Evolutionary conservation across 2,888 invertebrate genomes (phyloP), one percentile per base, ranked within the genome.

Genomic region (Lydus trimaculatus): DNA sequence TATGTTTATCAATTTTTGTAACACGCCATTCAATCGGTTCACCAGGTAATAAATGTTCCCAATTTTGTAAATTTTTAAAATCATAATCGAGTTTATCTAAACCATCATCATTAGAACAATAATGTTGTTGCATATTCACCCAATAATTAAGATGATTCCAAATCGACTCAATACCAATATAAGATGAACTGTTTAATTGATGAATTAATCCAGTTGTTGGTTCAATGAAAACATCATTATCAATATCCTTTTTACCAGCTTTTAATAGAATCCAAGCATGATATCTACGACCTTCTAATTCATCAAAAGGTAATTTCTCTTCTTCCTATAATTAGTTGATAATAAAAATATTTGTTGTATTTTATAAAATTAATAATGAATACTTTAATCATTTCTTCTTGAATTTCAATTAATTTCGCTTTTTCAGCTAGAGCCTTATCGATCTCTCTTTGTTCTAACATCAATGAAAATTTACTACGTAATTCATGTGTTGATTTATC

Each of bases 91-190:
- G 79, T 0, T 86, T 81, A 8, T 83, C 83, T 1, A 91, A 86
- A 11, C 87, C 87, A 3, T 84, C 80, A n/a, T n/a, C n/a, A n/a
- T n/a, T n/a, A n/a, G n/a, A n/a, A n/a, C n/a, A n/a, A n/a, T n/a
- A n/a, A n/a, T n/a, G n/a, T n/a, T 0, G 83, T 79, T 93, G 93
- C 77, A 91, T 84, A 78, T 92, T 92, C 0, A 91, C 91, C 87
- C 94, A 95, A 83, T 94, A 97, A 85, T 98, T 97, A 63, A 88
- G 86, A 79, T 96, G 86, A 79, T 96, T 96, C 91, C 97, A 98
- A 63, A 97, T 85, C 74, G 92, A 92, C 80, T 97, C 96, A 5
- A 97, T 87, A 0, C 92, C 90, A 33, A 92, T 89, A 78, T 95
- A 97, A 69, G 90, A 87, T 2, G 86, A 83, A 25, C 89, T 86